Conservation (phyloP, 1,140 invertebrate species). For the Cotesia vestalis region DNA sequence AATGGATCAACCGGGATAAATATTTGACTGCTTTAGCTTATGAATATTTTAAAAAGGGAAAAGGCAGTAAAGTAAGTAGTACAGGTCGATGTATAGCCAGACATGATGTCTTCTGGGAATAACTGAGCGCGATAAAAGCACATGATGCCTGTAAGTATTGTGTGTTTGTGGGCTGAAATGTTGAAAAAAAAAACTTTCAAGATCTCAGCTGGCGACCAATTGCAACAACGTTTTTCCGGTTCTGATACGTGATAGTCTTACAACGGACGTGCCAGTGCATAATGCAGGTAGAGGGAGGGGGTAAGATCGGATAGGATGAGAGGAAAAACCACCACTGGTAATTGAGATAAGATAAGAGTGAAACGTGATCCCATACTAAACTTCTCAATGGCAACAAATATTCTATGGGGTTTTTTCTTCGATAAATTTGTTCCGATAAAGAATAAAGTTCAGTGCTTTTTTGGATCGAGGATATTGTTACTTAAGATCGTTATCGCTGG, state of each 20-base stretch:
- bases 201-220: slow-evolving; percentile 17
- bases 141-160: too few species aligned
- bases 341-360: slow-evolving; percentile 12
- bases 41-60: too few species aligned
- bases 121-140: slow-evolving; percentile 17
- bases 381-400: too few species aligned
- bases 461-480: too few species aligned
- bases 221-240: not conserved
- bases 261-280: not conserved
- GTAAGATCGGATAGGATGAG: too few species aligned
- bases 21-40: too few species aligned
- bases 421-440: not conserved
- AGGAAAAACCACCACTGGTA: not conserved
- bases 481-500: too few species aligned
- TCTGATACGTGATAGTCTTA: slow-evolving; percentile 19
- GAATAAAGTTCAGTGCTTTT: too few species aligned
- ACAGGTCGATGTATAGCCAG: not conserved
- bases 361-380: slow-evolving; percentile 4
- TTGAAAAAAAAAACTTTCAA: not conserved
- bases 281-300: not conserved
- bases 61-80: too few species aligned
- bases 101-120: slow-evolving; percentile 23
- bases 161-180: not conserved
- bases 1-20: too few species aligned
- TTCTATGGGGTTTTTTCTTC: not conserved